These are phyloP conservation scores for Spea hammondii DNA, from an alignment of 2,797 vertebrate genomes.

Conservation along the genomic window DNA sequence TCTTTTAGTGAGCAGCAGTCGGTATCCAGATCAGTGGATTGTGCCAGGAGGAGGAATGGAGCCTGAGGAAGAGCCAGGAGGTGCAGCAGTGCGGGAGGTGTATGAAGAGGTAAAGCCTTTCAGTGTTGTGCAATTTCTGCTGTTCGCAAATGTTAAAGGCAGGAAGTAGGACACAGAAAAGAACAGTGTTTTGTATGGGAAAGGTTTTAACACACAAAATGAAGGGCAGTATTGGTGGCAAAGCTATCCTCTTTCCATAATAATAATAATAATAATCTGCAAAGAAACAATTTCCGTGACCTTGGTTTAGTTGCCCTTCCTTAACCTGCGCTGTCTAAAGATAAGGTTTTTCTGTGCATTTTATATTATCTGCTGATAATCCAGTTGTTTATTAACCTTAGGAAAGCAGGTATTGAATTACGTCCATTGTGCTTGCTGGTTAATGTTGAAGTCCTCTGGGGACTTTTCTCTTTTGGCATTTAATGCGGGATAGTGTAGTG, in stretches of 20 bases:
- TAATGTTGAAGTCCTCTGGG: neutral
- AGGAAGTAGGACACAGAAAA: neutral
- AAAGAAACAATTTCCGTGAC: neutral
- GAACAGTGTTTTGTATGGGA: neutral
- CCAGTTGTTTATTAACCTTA: constrained; percentile 28
- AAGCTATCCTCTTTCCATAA: neutral
- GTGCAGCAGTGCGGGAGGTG: constrained; percentile 91
- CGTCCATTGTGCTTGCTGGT: neutral
- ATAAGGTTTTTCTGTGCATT: constrained; percentile 4
- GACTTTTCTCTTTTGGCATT: neutral
- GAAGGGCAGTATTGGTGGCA: neutral
- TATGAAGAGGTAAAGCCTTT: constrained; percentile 86
- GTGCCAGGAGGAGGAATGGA: constrained; percentile 98
- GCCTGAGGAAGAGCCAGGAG: constrained; percentile 93
- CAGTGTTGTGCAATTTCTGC: neutral
- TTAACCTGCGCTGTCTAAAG: constrained; percentile 19
- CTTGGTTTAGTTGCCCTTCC: neutral
- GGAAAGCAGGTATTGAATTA: neutral
- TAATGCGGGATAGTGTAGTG: too few relatives aligned
- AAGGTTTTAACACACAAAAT: constrained; percentile 14
- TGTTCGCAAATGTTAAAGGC: neutral
- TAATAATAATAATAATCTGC: neutral
- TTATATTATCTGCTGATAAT: constrained; percentile 20
- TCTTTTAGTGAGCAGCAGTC: constrained; percentile 93
- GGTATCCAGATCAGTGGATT: constrained; percentile 97